These are phyloP conservation scores for Campoplex capitator DNA, from an alignment of 2,888 invertebrate genomes.

Conservation along the genomic window DNA sequence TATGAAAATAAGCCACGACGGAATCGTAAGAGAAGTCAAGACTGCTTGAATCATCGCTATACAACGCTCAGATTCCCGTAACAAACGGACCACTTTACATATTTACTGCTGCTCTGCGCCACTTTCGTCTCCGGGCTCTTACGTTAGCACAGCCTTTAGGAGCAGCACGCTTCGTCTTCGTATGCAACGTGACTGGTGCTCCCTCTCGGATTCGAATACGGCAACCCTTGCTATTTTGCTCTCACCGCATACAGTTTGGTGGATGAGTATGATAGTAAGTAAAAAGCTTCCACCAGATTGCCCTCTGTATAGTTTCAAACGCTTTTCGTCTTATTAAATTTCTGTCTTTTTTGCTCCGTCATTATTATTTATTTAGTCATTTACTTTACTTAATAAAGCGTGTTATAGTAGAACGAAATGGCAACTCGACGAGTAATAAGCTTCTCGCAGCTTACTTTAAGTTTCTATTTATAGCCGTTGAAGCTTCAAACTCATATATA, in stretches of 20 bases:
- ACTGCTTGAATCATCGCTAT: conserved; percentile 47
- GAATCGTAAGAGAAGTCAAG: conserved; percentile 39
- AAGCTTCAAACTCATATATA: background rate
- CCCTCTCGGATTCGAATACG: conserved; percentile 14
- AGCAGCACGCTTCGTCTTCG: conserved; percentile 13
- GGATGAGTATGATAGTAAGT: background rate
- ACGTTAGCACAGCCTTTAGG: conserved; percentile 17
- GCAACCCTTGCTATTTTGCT: conserved; percentile 2
- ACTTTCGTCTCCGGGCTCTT: conserved; percentile 35
- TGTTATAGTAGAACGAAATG: background rate
- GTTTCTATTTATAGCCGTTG: background rate
- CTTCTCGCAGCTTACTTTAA: background rate
- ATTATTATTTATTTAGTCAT: background rate
- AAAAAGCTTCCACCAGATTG: conserved; percentile 22
- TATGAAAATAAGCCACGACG: conserved; percentile 41
- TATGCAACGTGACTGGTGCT: conserved; percentile 15
- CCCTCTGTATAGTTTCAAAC: background rate
- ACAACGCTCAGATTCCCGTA: conserved; percentile 62
- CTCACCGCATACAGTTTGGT: background rate
- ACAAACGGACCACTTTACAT: conserved; percentile 69
- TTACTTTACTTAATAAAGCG: background rate
- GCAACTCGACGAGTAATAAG: conserved; percentile 12
- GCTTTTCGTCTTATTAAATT: background rate
- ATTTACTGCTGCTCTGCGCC: conserved; percentile 62
- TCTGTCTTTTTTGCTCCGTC: too few relatives aligned